Evolutionary conservation across 2,113 vertebrate genomes (phyloP).

Genomic region (Fukomys damarensis): DNA sequence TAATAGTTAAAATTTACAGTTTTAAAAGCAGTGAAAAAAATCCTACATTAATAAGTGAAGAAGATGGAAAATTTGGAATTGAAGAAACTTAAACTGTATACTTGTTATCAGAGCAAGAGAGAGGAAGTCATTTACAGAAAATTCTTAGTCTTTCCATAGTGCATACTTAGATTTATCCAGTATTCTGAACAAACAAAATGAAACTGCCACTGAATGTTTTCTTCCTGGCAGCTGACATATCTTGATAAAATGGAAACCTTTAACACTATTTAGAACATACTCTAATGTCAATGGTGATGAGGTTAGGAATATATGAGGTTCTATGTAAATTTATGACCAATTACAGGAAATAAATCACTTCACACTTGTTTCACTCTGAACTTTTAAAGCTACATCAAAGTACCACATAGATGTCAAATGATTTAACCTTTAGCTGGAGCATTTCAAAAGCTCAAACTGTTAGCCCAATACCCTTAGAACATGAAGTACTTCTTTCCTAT

Average conservation of each 20-base stretch:
- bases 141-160: neutral
- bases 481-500: constrained; percentile 43
- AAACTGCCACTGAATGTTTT: constrained; percentile 59
- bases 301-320: constrained; percentile 78
- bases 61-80: constrained; percentile 7
- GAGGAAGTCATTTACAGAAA: constrained; percentile 47
- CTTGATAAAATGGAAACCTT: constrained; percentile 82
- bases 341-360: constrained; percentile 88
- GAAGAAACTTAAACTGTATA: neutral
- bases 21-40: constrained; percentile 53
- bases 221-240: constrained; percentile 66
- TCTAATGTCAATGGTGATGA: constrained; percentile 75
- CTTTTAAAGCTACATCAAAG: constrained; percentile 82
- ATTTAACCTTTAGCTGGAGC: constrained; percentile 77
- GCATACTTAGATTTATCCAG: constrained; percentile 45
- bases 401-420: constrained; percentile 69
- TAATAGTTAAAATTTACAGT: constrained; percentile 39
- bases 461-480: constrained; percentile 48
- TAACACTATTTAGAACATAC: constrained; percentile 81
- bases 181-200: constrained; percentile 57
- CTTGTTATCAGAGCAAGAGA: neutral
- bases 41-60: constrained; percentile 36
- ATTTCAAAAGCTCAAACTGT: constrained; percentile 63
- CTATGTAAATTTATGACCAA: constrained; percentile 83
- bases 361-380: constrained; percentile 84